A percentile compares a stretch with the other conserved stretches of the same genome.
These are phyloP conservation scores for Dolichotis patagonum DNA, from an alignment of 2,113 vertebrate species.

Conservation along the genomic window DNA sequence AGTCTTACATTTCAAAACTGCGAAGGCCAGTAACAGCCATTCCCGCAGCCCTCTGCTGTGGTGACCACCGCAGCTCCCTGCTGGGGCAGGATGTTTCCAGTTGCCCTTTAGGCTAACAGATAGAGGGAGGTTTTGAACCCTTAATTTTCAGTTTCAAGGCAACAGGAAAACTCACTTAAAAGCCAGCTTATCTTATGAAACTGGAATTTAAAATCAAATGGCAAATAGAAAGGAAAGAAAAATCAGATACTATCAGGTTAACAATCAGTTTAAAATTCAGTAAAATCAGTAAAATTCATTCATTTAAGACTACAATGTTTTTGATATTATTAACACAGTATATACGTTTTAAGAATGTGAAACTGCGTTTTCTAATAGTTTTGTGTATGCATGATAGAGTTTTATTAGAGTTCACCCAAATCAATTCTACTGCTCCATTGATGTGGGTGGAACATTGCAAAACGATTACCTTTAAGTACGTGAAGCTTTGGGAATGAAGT, in stretches of 20 bases:
- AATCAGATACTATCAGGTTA: not conserved
- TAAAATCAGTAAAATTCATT: not conserved
- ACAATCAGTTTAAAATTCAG: not conserved
- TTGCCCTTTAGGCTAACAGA: not conserved
- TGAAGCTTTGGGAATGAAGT: not conserved
- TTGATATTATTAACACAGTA: not conserved
- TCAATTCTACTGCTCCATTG: not conserved
- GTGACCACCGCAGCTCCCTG: not conserved
- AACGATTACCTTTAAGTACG: slow-evolving; percentile 16
- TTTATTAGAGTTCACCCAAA: not conserved
- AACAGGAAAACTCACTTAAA: not conserved
- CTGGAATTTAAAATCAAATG: slow-evolving; percentile 21
- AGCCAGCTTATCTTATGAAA: not conserved
- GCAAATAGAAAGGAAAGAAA: not conserved
- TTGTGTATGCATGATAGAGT: not conserved
- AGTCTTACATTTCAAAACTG: not conserved
- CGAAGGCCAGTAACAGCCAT: not conserved
- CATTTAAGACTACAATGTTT: not conserved
- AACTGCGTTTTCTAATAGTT: not conserved
- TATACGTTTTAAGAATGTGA: not conserved
- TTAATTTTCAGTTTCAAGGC: not conserved
- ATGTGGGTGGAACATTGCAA: not conserved
- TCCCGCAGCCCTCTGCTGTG: not conserved
- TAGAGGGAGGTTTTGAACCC: not conserved
- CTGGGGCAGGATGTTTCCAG: not conserved